Conservation (phyloP, 30 jellyfish, hydroid and myxozoan genomes). For the Nemopilema nomurai region DNA sequence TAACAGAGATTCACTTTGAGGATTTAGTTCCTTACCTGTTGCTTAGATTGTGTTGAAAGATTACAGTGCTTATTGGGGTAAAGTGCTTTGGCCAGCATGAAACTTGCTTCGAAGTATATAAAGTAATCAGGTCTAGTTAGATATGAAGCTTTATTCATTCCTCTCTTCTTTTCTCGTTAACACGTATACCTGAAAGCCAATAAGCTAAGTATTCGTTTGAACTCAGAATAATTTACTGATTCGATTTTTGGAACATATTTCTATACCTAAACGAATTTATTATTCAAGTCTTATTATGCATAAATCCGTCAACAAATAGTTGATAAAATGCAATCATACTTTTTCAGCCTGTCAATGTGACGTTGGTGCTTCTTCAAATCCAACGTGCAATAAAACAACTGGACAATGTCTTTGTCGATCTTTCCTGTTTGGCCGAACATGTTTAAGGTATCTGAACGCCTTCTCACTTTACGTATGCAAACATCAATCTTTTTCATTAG, state of each 20-base stretch:
- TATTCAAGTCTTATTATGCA: background rate
- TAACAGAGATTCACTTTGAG: background rate
- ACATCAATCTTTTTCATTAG: too few species aligned
- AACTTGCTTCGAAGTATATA: too few species aligned
- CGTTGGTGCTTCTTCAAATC: conserved; percentile 92
- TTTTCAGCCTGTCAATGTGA: conserved; percentile 90
- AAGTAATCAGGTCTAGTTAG: too few species aligned
- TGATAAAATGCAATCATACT: background rate
- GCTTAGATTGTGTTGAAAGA: too few species aligned
- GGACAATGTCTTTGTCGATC: conserved; percentile 93
- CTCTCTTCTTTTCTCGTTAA: too few species aligned
- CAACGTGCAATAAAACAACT: conserved; percentile 74
- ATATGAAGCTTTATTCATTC: too few species aligned
- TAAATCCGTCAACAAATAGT: too few species aligned
- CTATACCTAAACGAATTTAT: background rate
- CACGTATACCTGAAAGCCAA: too few species aligned
- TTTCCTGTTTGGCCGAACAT: conserved; percentile 72
- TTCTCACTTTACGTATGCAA: background rate
- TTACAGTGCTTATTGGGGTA: too few species aligned
- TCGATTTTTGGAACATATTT: background rate
- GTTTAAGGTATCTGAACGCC: conserved; percentile 66
- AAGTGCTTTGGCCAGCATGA: too few species aligned
- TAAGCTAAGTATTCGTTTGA: too few species aligned
- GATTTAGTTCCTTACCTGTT: too few species aligned
- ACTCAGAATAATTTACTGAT: background rate